Base-by-base conservation (phyloP, 2,888 invertebrate species). In the Andrena camellia region DNA sequence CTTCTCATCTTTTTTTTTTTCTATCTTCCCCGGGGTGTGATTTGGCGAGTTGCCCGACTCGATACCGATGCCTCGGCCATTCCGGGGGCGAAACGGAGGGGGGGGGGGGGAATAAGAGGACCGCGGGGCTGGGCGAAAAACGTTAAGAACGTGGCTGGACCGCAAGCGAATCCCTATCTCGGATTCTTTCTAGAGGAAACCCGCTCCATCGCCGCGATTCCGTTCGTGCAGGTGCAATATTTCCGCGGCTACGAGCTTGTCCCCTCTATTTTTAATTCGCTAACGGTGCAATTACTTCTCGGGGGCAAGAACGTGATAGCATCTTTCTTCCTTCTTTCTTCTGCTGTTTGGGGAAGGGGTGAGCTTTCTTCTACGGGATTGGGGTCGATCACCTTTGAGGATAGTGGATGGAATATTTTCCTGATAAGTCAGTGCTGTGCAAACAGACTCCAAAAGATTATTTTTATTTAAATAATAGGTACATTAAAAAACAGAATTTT, bases 21-120 rank as follows among this genome's bases (percentile, higher is more conserved):
- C 81, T 80, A 86, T 86, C 80, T 84, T 86, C 81, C 86, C 84
- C 60, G 62, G 84, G 78, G 85, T 84, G 86, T 85, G 87, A 88
- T 88, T 88, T 89, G 89, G 85, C 86, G 42, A 70, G 57, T 52
- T 75, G 86, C 84, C 88, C 81, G 79, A 76, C 84, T 81, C 88
- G 89, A 89, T 88, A 85, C 85, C 88, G 78, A 86, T 86, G 77
- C 88, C 74, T 67, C 35, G 79, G 62, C 75, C 79, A 59, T 73
- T 85, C 74, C 52, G 74, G 48, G 83, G 73, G 62, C 72, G 77
- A 42, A 42, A 42, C 42, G 42, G 42, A 73, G 70, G 68, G 59
- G 50, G 42, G 73, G 70, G 68, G 59, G 50, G 42, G 73, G 72
- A 85, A 78, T 80, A 68, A 73, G 80, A 72, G 73, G 23, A 29